Conservation (phyloP, 2,888 invertebrate genomes). For the Rhogogaster chlorosoma region DNA sequence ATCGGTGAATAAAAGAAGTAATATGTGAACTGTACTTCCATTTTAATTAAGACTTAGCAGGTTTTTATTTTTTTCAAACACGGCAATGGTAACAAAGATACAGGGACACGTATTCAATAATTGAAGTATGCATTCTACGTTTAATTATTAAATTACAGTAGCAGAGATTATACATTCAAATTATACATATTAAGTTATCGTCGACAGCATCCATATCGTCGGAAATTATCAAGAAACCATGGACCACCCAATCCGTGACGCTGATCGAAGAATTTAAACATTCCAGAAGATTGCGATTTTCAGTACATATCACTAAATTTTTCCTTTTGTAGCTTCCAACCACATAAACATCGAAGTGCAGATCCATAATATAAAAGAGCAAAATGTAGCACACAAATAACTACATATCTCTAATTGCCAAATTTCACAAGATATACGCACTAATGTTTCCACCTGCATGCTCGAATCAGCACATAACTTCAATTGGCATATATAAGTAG, state of each 20-base stretch:
- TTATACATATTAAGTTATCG: no score
- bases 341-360: background rate
- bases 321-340: background rate
- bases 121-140: no score
- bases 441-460: background rate
- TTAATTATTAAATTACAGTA: no score
- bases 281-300: background rate
- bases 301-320: background rate
- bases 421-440: background rate
- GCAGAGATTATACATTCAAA: no score
- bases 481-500: background rate
- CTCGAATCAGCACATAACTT: no score
- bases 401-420: background rate
- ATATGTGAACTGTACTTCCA: no score
- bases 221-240: background rate
- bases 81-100: no score
- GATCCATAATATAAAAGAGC: background rate
- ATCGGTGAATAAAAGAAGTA: no score
- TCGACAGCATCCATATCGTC: background rate
- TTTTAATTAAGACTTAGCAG: no score
- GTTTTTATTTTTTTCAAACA: no score
- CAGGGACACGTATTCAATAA: no score
- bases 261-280: background rate
- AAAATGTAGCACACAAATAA: background rate
- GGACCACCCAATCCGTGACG: background rate